phyloP scores from a whole-genome alignment of 1,140 invertebrate species.

The Wiebesia pumilae region DNA sequence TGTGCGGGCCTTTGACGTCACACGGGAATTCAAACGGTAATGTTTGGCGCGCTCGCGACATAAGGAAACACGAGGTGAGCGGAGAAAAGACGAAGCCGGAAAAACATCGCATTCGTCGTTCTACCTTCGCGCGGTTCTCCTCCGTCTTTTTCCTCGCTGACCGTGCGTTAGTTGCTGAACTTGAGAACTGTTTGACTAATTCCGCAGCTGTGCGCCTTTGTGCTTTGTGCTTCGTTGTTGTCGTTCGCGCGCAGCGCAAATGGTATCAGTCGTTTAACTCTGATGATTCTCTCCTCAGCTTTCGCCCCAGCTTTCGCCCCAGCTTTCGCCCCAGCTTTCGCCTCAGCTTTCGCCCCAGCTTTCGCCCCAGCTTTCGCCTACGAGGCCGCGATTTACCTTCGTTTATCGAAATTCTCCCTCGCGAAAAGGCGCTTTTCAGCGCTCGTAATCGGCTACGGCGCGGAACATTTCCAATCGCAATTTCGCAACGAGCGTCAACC shows the following conservation, averaged over 20 bases:
- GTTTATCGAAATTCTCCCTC: neutral
- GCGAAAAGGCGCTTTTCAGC: neutral
- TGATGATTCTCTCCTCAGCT: no score
- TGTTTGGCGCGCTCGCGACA: neutral
- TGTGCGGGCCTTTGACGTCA: constrained; percentile 40
- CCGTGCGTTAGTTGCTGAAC: neutral
- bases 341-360: no score
- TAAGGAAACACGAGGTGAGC: neutral
- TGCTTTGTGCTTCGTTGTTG: neutral
- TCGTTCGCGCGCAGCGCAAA: neutral
- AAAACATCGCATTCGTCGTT: constrained; percentile 34
- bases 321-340: no score
- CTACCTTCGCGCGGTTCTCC: neutral
- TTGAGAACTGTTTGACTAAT: constrained; percentile 21
- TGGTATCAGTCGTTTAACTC: neutral
- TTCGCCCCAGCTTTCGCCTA: no score
- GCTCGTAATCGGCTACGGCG: neutral
- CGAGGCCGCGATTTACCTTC: no score
- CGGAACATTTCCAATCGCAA: neutral
- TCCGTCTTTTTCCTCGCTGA: neutral
- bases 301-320: no score
- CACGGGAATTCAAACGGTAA: constrained; percentile 37
- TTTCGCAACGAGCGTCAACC: no score
- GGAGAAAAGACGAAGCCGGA: constrained; percentile 30
- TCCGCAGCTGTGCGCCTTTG: neutral